A percentile compares a stretch with the other conserved stretches of the same genome.
Conservation (phyloP, 2,888 invertebrate species). For the Acleris holmiana region DNA sequence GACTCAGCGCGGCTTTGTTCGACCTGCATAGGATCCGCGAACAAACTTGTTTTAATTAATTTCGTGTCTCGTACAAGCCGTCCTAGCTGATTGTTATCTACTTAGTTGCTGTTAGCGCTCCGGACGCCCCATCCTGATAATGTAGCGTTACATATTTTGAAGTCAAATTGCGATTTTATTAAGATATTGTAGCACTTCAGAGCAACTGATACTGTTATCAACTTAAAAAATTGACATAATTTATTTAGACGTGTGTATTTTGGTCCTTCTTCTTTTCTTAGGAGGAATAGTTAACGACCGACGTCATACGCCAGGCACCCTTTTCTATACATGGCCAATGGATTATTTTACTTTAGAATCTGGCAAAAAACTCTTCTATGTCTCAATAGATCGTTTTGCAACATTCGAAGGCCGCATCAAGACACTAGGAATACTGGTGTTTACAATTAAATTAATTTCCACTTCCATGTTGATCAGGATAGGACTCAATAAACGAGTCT, state of each 20-base stretch:
- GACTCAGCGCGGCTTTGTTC: conserved; percentile 83
- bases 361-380: too few relatives aligned
- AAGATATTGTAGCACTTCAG: conserved; percentile 37
- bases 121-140: conserved; percentile 70
- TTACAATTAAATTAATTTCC: conserved; percentile 29
- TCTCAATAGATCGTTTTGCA: neutral
- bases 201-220: neutral
- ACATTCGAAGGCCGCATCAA: conserved; percentile 2
- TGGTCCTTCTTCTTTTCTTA: too few relatives aligned
- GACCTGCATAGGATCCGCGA: conserved; percentile 82
- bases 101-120: conserved; percentile 81
- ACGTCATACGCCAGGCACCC: too few relatives aligned
- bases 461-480: conserved; percentile 34
- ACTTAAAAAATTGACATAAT: too few relatives aligned
- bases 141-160: conserved; percentile 77
- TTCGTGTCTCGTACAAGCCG: conserved; percentile 84
- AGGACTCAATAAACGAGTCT: conserved; percentile 32
- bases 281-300: too few relatives aligned
- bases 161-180: conserved; percentile 66
- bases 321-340: too few relatives aligned
- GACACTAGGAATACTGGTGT: conserved; percentile 6
- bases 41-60: conserved; percentile 85
- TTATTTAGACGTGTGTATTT: too few relatives aligned
- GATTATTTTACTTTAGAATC: too few relatives aligned
- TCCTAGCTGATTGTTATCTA: conserved; percentile 82